Evolutionary conservation across 2,113 vertebrate genomes (phyloP).

Genomic region (Neolamprologus sp.): DNA sequence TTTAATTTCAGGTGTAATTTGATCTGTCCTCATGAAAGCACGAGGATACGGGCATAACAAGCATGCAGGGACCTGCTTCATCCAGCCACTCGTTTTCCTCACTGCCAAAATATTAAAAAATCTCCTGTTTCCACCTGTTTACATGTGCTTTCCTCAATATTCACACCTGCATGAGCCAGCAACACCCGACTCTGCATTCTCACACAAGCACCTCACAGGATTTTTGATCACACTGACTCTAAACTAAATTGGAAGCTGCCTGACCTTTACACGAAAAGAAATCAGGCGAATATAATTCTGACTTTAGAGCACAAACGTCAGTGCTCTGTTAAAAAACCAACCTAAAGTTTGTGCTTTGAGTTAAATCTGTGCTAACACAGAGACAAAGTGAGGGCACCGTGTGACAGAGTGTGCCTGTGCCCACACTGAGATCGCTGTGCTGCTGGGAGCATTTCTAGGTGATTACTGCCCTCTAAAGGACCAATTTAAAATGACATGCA

Average conservation of each 20-base stretch:
- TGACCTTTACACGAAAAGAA: not conserved
- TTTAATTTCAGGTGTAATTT: not conserved
- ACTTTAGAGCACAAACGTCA: not conserved
- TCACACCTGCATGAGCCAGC: not conserved
- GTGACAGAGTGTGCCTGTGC: not conserved
- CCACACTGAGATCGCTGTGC: not conserved
- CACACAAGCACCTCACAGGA: rapidly evolving
- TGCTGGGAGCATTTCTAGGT: not conserved
- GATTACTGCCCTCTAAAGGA: constrained; percentile 58
- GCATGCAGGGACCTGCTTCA: not conserved
- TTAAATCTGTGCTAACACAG: not conserved
- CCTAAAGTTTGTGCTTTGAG: not conserved
- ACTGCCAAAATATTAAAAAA: not conserved
- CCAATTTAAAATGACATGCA: not conserved
- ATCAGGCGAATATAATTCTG: not conserved
- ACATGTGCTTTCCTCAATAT: not conserved
- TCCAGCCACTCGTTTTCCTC: not conserved
- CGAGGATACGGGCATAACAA: not conserved
- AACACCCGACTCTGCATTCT: not conserved
- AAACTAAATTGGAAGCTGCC: not conserved
- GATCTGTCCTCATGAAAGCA: not conserved
- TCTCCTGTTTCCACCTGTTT: not conserved
- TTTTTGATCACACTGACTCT: not conserved
- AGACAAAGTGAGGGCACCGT: not conserved
- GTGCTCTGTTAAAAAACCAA: not conserved